phyloP scores from a whole-genome alignment of 2,797 vertebrate species.

The Tinamus major region DNA sequence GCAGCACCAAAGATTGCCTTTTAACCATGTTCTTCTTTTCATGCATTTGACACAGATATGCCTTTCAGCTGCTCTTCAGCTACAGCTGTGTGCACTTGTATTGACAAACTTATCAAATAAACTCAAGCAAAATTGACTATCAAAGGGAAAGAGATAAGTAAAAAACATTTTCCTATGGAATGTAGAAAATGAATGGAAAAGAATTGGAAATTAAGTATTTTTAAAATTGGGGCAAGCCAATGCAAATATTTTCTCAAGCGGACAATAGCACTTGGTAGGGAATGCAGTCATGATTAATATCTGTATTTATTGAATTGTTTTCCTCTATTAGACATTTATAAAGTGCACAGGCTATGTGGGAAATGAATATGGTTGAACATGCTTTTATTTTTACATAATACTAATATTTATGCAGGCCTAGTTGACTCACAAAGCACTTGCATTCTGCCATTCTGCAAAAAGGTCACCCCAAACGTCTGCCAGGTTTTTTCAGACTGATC shows the following conservation, averaged over 20 bases:
- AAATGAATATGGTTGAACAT: neutral
- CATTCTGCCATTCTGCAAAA: neutral
- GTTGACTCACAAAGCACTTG: neutral
- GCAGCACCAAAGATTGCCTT: neutral
- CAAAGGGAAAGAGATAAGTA: neutral
- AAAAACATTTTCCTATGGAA: neutral
- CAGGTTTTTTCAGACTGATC: neutral
- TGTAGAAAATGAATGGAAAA: neutral
- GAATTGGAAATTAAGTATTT: neutral
- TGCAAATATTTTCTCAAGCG: neutral
- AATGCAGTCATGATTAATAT: neutral
- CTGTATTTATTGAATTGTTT: neutral
- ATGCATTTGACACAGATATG: neutral
- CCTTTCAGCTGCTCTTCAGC: constrained; percentile 17
- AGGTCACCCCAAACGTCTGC: neutral
- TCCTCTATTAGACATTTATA: neutral
- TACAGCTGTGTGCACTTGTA: constrained; percentile 7
- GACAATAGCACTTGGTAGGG: neutral
- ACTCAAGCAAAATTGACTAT: neutral
- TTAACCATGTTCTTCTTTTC: neutral
- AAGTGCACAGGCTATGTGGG: neutral
- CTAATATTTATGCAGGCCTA: neutral
- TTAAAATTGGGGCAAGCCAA: neutral
- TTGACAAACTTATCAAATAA: neutral
- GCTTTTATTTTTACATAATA: neutral